Evolutionary conservation across 2,113 vertebrate species (phyloP).

Genomic region (Sturnus vulgaris): DNA sequence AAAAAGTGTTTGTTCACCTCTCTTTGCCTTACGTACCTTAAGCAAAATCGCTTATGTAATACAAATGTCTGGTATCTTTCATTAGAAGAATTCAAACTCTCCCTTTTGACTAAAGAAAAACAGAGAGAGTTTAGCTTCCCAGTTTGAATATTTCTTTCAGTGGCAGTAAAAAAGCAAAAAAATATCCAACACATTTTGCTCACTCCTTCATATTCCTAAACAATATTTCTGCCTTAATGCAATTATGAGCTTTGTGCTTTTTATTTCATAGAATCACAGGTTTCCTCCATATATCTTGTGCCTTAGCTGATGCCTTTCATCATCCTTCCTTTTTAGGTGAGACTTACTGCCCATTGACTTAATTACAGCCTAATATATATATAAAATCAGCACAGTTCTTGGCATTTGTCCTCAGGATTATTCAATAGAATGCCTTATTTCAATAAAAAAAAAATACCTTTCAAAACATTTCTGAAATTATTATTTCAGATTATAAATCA

Average conservation of each 20-base stretch:
- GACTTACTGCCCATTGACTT: background rate
- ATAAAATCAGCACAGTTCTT: background rate
- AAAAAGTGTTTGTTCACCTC: background rate
- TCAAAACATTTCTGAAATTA: background rate
- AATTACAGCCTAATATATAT: background rate
- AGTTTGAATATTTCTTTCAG: background rate
- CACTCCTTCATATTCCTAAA: background rate
- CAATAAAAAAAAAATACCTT: background rate
- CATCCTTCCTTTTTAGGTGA: background rate
- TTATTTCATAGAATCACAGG: background rate
- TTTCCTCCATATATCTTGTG: background rate
- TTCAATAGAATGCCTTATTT: background rate
- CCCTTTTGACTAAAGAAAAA: background rate
- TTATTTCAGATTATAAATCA: background rate
- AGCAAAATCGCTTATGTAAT: background rate
- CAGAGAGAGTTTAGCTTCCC: background rate
- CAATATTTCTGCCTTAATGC: background rate
- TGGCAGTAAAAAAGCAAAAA: background rate
- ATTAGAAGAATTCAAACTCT: background rate
- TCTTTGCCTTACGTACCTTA: background rate
- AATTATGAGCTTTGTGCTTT: background rate
- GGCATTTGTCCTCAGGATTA: background rate
- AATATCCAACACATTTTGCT: rapidly evolving
- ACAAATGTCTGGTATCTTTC: background rate
- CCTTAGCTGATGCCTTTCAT: background rate